Evolutionary conservation across 2,888 invertebrate genomes (phyloP).

Genomic region (Megastigmus dorsalis): DNA sequence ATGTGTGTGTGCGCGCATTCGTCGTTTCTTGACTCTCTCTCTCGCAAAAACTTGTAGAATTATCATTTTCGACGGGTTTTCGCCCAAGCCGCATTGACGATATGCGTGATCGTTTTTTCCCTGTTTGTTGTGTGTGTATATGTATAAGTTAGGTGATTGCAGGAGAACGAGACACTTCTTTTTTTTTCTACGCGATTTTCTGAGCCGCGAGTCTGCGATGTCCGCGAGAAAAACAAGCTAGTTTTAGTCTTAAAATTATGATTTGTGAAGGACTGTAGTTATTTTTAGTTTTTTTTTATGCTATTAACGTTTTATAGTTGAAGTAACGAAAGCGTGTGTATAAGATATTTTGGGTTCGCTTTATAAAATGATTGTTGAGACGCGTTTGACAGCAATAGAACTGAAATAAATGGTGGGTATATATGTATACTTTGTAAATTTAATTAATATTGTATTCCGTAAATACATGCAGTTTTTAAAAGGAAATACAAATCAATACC

Average conservation of each 20-base stretch:
- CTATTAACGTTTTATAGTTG: no score
- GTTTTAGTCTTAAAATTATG: neutral
- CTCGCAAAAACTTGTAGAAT: conserved; percentile 33
- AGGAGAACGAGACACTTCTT: no score
- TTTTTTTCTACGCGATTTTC: neutral
- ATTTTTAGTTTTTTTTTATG: neutral
- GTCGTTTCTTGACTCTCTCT: neutral
- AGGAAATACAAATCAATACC: no score
- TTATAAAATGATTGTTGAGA: no score
- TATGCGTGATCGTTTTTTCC: neutral
- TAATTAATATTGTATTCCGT: no score
- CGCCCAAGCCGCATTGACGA: neutral
- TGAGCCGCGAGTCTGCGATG: neutral
- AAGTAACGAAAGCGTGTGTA: no score
- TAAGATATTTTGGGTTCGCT: no score
- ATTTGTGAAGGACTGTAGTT: neutral
- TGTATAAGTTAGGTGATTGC: no score
- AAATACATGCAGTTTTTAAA: no score
- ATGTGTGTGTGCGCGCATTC: neutral
- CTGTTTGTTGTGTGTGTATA: neutral
- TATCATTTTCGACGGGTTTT: conserved; percentile 27
- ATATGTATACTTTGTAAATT: no score
- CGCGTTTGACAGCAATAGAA: no score
- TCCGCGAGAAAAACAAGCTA: neutral
- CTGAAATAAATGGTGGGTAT: no score